A percentile compares a stretch with the other conserved stretches of the same genome.
phyloP scores from a whole-genome alignment of 2,797 vertebrate genomes.

The Gymnoscopelus braueri region DNA sequence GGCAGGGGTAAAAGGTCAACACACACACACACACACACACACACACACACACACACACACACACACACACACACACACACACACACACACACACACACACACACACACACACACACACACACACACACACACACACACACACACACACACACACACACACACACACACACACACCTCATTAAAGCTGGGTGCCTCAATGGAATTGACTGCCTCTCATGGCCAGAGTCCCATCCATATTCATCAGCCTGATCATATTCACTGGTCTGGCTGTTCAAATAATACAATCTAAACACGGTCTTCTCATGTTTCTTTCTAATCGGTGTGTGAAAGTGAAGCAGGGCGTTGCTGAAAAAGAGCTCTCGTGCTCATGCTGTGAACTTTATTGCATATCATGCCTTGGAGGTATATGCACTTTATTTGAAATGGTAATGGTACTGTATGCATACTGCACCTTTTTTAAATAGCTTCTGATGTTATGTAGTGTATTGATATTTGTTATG shows the following conservation, averaged over 20 bases:
- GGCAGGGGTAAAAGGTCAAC: conserved; percentile 62
- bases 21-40: not conserved
- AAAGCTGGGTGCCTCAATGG: conserved; percentile 42
- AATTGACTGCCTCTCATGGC: conserved; percentile 16
- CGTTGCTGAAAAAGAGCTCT: too few species aligned
- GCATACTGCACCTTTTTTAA: too few species aligned
- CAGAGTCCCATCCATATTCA: conserved; percentile 56
- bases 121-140: conserved; percentile 4
- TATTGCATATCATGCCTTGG: too few species aligned
- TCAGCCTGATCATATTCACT: conserved; percentile 44
- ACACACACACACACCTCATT: conserved; percentile 30
- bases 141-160: conserved; percentile 21
- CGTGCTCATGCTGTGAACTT: too few species aligned
- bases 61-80: conserved; percentile 18
- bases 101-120: not conserved
- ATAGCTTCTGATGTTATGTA: too few species aligned
- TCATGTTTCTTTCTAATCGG: conserved; percentile 21
- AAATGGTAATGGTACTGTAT: too few species aligned
- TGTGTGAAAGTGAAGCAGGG: not conserved
- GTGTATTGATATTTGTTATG: too few species aligned
- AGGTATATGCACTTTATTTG: too few species aligned
- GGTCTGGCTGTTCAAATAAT: conserved; percentile 25
- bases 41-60: conserved; percentile 4
- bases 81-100: conserved; percentile 21
- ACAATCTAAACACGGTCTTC: conserved; percentile 32